A percentile compares a stretch with the other conserved stretches of the same genome.
Evolutionary conservation across 1,140 invertebrate species (phyloP).

Genomic region (Hypothenemus hampei): DNA sequence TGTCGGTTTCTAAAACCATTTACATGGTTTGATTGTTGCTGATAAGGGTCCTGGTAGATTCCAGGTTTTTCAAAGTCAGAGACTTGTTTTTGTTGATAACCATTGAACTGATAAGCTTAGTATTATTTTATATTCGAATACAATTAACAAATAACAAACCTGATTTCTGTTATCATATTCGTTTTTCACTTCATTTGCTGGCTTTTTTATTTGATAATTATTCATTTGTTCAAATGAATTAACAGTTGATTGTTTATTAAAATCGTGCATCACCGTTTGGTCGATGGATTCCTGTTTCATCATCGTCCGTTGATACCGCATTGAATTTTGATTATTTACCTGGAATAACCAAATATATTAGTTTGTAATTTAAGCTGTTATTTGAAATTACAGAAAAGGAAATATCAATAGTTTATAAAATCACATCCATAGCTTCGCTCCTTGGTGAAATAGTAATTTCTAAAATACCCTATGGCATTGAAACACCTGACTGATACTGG

Average conservation of each 20-base stretch:
- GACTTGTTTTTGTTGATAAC: conserved; percentile 8
- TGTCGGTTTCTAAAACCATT: too few species aligned
- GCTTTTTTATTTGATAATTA: neutral
- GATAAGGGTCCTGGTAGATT: neutral
- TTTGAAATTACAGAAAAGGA: too few species aligned
- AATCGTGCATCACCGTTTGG: conserved; percentile 4
- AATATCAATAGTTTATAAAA: too few species aligned
- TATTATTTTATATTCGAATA: neutral
- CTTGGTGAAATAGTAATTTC: too few species aligned
- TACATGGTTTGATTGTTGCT: too few species aligned
- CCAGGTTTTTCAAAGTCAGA: neutral
- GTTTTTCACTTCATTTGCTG: neutral
- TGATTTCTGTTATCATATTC: neutral
- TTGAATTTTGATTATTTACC: conserved; percentile 26
- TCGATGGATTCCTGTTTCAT: conserved; percentile 50
- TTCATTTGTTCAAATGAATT: conserved; percentile 4
- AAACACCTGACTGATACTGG: too few species aligned
- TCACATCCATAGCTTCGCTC: too few species aligned
- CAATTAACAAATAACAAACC: neutral
- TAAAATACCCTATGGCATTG: too few species aligned
- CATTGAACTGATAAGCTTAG: neutral
- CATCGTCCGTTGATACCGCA: conserved; percentile 40
- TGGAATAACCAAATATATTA: conserved; percentile 14
- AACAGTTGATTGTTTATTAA: conserved; percentile 11
- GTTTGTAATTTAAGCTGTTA: too few species aligned